Conservation (phyloP, 2,888 invertebrate genomes). For the Malthinus flaveolus region DNA sequence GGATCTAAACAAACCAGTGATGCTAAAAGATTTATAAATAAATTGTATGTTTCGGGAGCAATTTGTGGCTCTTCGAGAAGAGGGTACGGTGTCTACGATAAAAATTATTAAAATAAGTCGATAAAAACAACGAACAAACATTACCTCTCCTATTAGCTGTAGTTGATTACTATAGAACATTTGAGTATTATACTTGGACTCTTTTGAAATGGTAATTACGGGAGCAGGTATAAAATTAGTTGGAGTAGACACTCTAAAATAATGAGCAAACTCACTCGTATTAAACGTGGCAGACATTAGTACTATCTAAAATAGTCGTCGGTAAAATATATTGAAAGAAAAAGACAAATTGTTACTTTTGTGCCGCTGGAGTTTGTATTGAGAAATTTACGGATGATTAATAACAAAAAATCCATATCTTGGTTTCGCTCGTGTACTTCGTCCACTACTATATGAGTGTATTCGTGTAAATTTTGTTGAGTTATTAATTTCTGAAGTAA, state of each 20-base stretch:
- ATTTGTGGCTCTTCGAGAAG: conserved; percentile 61
- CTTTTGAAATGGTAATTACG: conserved; percentile 59
- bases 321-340: not conserved
- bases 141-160: conserved; percentile 44
- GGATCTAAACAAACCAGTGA: conserved; percentile 69
- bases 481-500: conserved; percentile 76
- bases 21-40: conserved; percentile 58
- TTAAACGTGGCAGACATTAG: conserved; percentile 96
- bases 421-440: conserved; percentile 93
- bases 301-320: conserved; percentile 61
- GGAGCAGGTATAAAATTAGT: conserved; percentile 57
- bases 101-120: not conserved
- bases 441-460: conserved; percentile 88
- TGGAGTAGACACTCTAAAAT: conserved; percentile 58
- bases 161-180: conserved; percentile 65
- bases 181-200: conserved; percentile 60
- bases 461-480: conserved; percentile 72
- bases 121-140: conserved; percentile 17
- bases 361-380: conserved; percentile 66
- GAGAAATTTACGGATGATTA: conserved; percentile 79
- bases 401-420: conserved; percentile 87
- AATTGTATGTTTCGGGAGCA: conserved; percentile 44
- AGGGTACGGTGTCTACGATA: conserved; percentile 61
- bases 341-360: conserved; percentile 54
- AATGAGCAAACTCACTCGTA: conserved; percentile 69